These are phyloP conservation scores for Heterodera schachtii DNA, from an alignment of 1,140 invertebrate species.

Conservation along the genomic window DNA sequence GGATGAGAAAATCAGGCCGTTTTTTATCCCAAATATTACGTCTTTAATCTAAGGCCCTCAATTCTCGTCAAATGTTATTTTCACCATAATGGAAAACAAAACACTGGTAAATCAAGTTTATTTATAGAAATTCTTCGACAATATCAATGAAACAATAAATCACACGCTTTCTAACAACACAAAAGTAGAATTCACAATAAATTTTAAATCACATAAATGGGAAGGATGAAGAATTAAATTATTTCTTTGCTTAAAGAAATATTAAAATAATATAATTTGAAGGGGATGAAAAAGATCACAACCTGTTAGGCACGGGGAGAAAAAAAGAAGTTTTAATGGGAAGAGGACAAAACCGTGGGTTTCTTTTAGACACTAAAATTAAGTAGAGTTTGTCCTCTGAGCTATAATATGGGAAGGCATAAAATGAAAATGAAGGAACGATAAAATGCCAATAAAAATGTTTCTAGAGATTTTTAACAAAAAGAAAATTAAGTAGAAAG, in stretches of 20 bases:
- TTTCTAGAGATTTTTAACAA: not conserved
- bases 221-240: not conserved
- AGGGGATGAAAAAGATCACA: conserved; percentile 8
- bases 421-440: not conserved
- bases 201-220: conserved; percentile 6
- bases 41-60: not conserved
- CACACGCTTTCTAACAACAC: not conserved
- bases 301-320: conserved; percentile 13
- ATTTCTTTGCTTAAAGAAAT: too few relatives aligned
- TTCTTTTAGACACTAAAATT: not conserved
- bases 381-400: not conserved
- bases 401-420: too few relatives aligned
- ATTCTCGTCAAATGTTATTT: not conserved
- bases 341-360: not conserved
- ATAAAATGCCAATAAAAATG: not conserved
- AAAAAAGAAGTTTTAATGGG: not conserved
- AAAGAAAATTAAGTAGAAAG: not conserved
- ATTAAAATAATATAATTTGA: not conserved
- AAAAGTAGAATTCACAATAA: not conserved
- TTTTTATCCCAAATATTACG: not conserved
- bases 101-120: not conserved
- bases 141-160: not conserved
- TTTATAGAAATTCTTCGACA: conserved; percentile 13
- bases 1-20: too few relatives aligned
- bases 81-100: not conserved